Base-by-base conservation (phyloP, 1,140 invertebrate species). In the Panulirus ornatus region DNA sequence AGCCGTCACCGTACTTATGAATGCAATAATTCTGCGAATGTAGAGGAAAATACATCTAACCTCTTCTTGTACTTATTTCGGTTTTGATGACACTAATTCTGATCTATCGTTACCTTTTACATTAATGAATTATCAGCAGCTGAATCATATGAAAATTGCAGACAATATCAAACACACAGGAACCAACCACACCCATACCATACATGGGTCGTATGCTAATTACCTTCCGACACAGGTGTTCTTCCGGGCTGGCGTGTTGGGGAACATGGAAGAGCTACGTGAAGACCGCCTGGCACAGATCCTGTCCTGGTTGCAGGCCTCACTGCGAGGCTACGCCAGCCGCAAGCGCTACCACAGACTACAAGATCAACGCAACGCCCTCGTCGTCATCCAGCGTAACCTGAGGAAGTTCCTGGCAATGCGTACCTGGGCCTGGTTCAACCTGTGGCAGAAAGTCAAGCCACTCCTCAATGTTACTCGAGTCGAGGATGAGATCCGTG, bases 261-360 rank as follows among this genome's bases (percentile, higher is more conserved):
- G 79, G 47, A 71, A 34, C 38, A 51, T 89, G 44, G 88, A 89
- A 66, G 88, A 89, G 47, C n/a, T 84, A 16, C 88, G 88, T 38
- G 88, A 84, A 27, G 79, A 89, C 94, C 98, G 98, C 95, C 95
- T 99, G 83, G 96, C 97, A 94, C 99, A 98, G 95, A 99, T 99
- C 94, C 97, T 99, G 93, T 98, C 98, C 93, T 99, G 98, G 97
- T 97, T 99, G 96, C 99, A 99, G 94, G 96, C 98, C 86, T 98
- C 96, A 96, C 97, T 99, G 93, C 96, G 99, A 93, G 98, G 95
- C 84, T 96, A 95, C 93, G 94, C 98, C 93, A 95, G 96, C 93
- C 96, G 97, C 93, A 98, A 97, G 94, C 96, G 97, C 92, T 99
- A 97, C 97, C 99, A 99, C 96, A 98, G 97, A 94, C 95, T 99